Evolutionary conservation across 2,113 vertebrate genomes (phyloP).

Genomic region (Ctenodactylus gundi): DNA sequence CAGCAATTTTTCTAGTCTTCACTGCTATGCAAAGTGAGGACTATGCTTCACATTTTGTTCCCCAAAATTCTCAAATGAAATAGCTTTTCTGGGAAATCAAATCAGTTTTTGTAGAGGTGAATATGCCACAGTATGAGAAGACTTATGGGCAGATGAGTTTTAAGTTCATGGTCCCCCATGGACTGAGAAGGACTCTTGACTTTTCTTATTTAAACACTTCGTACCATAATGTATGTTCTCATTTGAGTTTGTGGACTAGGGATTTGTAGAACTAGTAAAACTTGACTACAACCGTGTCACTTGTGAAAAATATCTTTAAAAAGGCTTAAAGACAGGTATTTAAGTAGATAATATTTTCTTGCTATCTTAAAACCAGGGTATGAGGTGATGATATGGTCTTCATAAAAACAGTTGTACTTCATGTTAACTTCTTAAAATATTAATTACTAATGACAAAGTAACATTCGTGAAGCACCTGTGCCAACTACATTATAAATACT

Average conservation of each 20-base stretch:
- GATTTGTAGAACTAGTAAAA: neutral
- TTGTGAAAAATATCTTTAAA: neutral
- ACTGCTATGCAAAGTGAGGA: no score
- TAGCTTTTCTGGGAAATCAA: neutral
- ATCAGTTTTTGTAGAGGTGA: neutral
- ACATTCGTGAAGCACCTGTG: neutral
- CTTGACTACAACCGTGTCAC: neutral
- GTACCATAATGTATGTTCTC: no score
- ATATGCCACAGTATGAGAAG: neutral
- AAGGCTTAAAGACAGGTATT: neutral
- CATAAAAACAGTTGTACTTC: neutral
- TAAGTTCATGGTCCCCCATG: neutral
- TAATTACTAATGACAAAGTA: neutral
- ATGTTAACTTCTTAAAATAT: constrained; percentile 19
- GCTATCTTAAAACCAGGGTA: neutral
- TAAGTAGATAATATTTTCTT: neutral
- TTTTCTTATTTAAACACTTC: neutral
- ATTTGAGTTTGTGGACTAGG: neutral
- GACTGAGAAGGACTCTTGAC: neutral
- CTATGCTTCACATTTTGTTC: neutral
- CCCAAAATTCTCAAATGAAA: neutral
- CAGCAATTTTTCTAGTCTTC: no score
- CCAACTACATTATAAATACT: neutral
- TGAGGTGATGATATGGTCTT: neutral
- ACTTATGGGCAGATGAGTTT: neutral